A percentile compares a stretch with the other conserved stretches of the same genome.
Evolutionary conservation across 2,888 invertebrate species (phyloP).

Genomic region (Drosophila sordidula): DNA sequence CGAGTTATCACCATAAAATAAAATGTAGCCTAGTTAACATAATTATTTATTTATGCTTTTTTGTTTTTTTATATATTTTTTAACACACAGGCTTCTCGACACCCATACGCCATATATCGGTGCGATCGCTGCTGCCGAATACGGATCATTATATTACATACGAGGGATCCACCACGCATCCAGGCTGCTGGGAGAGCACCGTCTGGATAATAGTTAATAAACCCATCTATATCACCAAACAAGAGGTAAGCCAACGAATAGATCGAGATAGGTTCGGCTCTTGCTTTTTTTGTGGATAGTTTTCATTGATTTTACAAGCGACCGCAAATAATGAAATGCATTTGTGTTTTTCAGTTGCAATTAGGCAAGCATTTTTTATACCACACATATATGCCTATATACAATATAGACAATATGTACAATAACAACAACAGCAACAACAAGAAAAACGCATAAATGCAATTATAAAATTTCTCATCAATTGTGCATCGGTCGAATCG

Average conservation of each 20-base stretch:
- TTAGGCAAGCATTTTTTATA: constrained; percentile 48
- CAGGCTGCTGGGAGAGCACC: constrained; percentile 99
- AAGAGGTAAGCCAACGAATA: constrained; percentile 90
- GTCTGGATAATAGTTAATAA: constrained; percentile 99
- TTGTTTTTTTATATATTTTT: background rate
- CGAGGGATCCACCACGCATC: constrained; percentile 98
- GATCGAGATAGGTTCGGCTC: no score
- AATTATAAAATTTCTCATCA: constrained; percentile 75
- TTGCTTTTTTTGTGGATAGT: background rate
- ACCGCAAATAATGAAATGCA: constrained; percentile 74
- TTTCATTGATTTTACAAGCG: constrained; percentile 35
- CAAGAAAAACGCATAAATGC: constrained; percentile 63
- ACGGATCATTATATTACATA: constrained; percentile 98
- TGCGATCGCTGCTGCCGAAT: constrained; percentile 94
- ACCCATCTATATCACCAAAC: constrained; percentile 97
- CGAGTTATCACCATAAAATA: no score
- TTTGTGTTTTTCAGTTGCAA: constrained; percentile 67
- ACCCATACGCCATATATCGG: constrained; percentile 93
- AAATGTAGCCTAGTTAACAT: no score
- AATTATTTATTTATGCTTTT: no score
- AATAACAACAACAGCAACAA: background rate
- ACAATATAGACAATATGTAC: constrained; percentile 1
- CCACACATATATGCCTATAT: background rate
- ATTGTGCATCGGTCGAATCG: constrained; percentile 55
- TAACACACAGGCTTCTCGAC: constrained; percentile 90